Conservation (phyloP, 1,140 invertebrate genomes). For the Listronotus oregonensis region DNA sequence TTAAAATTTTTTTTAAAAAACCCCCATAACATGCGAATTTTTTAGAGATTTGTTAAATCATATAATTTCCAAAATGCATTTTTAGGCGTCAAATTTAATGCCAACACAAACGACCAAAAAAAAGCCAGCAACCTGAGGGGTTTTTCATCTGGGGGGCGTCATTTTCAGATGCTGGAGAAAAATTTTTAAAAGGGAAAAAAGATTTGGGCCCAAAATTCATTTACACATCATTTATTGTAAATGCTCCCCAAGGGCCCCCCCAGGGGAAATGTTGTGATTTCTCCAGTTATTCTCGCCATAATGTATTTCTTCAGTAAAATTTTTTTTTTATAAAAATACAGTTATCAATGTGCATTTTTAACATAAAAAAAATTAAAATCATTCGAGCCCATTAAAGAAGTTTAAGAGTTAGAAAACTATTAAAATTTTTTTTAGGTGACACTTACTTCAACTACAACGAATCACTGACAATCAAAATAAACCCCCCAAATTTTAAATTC, state of each 20-base stretch:
- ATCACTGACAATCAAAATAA: slow-evolving; percentile 82
- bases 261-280: slow-evolving; percentile 35
- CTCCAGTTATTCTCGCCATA: slow-evolving; percentile 8
- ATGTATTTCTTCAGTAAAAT: too few relatives aligned
- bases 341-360: too few relatives aligned
- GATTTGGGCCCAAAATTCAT: slow-evolving; percentile 89
- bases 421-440: slow-evolving; percentile 54
- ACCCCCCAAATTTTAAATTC: slow-evolving; percentile 73
- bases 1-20: too few relatives aligned
- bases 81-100: slow-evolving; percentile 55
- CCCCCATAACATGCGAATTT: too few relatives aligned
- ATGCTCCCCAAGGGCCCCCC: slow-evolving; percentile 52
- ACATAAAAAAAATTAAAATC: too few relatives aligned
- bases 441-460: slow-evolving; percentile 80
- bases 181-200: slow-evolving; percentile 90
- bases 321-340: too few relatives aligned
- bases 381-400: too few relatives aligned
- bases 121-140: slow-evolving; percentile 84
- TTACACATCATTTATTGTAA: slow-evolving; percentile 88
- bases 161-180: slow-evolving; percentile 88
- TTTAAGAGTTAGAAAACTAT: too few relatives aligned
- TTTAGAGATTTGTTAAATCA: too few relatives aligned
- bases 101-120: slow-evolving; percentile 66
- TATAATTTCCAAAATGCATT: not conserved
- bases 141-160: slow-evolving; percentile 85